Percentiles rank a stretch among this genome's conserved stretches.
Evolutionary conservation across 2,797 vertebrate genomes (phyloP).

Genomic region (Prunella strophiata): DNA sequence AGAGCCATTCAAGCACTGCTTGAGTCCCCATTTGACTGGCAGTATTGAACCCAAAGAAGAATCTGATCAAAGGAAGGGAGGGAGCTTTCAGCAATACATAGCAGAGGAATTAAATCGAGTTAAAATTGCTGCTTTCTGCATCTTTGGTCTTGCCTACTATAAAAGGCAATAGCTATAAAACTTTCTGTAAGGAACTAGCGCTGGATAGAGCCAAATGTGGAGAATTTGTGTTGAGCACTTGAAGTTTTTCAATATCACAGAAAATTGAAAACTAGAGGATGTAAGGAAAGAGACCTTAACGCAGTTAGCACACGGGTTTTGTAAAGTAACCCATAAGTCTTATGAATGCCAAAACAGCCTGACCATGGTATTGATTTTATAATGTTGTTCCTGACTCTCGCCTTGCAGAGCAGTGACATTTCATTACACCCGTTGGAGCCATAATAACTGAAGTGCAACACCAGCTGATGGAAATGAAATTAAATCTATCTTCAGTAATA

Average conservation of each 20-base stretch:
- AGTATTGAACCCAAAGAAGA: background rate
- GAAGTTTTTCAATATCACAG: background rate
- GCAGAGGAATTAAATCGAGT: background rate
- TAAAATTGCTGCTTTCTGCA: background rate
- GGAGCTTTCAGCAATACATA: background rate
- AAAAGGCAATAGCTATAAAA: background rate
- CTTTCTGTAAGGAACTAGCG: background rate
- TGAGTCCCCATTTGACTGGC: background rate
- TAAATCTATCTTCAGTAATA: conserved; percentile 82
- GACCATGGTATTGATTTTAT: conserved; percentile 77
- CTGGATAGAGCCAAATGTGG: background rate
- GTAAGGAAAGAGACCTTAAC: conserved; percentile 11
- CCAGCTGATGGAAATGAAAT: conserved; percentile 81
- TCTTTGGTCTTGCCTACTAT: background rate
- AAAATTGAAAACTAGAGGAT: conserved; percentile 3
- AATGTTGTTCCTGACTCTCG: conserved; percentile 74
- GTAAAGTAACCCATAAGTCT: conserved; percentile 64
- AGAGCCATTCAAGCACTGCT: background rate
- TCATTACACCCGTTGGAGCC: conserved; percentile 82
- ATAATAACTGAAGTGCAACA: conserved; percentile 80
- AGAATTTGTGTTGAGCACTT: background rate
- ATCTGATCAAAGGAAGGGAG: background rate
- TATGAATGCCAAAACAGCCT: conserved; percentile 72
- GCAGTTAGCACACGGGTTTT: conserved; percentile 14
- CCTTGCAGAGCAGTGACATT: conserved; percentile 82